Conservation (phyloP, 2,888 invertebrate species). For the Acrobasis repandana region DNA sequence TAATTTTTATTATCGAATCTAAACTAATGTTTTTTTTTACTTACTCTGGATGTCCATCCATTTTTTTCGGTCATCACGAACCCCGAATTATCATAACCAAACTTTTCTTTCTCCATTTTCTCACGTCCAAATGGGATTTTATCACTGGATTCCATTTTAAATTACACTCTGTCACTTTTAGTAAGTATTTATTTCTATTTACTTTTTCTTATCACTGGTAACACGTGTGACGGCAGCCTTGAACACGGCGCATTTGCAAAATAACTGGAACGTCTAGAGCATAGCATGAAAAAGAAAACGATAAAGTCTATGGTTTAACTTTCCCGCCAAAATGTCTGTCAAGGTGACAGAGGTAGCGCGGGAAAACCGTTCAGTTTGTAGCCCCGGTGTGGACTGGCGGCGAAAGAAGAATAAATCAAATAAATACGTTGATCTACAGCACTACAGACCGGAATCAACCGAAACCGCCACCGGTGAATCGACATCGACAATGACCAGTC, state of each 20-base stretch:
- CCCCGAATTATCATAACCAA: slow-evolving; percentile 65
- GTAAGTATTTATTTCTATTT: slow-evolving; percentile 12
- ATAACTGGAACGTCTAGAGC: slow-evolving; percentile 32
- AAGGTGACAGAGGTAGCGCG: slow-evolving; percentile 45
- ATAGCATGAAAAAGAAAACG: slow-evolving; percentile 12
- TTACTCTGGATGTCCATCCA: slow-evolving; percentile 42
- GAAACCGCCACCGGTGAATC: slow-evolving; percentile 1
- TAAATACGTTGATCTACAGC: slow-evolving; percentile 48
- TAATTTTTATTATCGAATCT: neutral
- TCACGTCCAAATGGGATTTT: slow-evolving; percentile 38
- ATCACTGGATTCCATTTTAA: slow-evolving; percentile 38
- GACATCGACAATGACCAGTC: neutral
- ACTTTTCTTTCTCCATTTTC: slow-evolving; percentile 51
- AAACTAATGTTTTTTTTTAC: neutral
- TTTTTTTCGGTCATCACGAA: slow-evolving; percentile 68
- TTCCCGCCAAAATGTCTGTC: slow-evolving; percentile 54
- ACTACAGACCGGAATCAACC: slow-evolving; percentile 35
- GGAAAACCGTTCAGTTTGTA: slow-evolving; percentile 50
- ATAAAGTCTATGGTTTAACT: slow-evolving; percentile 29
- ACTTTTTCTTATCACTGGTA: slow-evolving; percentile 32
- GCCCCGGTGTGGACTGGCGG: slow-evolving; percentile 48
- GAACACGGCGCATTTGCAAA: slow-evolving; percentile 40
- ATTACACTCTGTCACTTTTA: slow-evolving; percentile 7
- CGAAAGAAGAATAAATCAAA: slow-evolving; percentile 48
- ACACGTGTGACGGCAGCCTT: slow-evolving; percentile 42